Evolutionary conservation across 2,888 invertebrate genomes (phyloP).

Genomic region (Papilio demoleus): DNA sequence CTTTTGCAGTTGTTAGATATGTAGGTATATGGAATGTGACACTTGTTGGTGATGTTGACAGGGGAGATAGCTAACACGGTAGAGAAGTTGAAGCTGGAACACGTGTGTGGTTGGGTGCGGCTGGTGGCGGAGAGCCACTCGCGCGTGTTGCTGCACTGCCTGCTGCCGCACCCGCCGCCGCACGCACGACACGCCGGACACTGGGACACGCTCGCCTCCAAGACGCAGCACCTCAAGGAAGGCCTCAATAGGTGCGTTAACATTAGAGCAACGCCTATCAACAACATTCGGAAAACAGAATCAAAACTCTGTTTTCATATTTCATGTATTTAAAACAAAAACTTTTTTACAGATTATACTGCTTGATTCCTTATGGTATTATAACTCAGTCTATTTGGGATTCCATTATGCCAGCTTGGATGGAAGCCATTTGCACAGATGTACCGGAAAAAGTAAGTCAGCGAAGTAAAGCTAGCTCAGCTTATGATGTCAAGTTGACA

Average conservation of each 20-base stretch:
- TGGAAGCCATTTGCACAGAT: constrained; percentile 97
- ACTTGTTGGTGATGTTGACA: constrained; percentile 46
- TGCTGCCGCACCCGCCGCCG: constrained; percentile 98
- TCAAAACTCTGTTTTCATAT: not conserved
- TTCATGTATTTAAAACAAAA: not conserved
- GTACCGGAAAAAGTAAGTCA: constrained; percentile 90
- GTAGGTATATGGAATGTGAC: too few species aligned
- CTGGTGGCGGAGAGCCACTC: constrained; percentile 93
- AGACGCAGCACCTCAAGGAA: constrained; percentile 96
- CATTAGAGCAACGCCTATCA: not conserved
- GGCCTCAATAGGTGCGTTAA: constrained; percentile 88
- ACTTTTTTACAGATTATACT: constrained; percentile 88
- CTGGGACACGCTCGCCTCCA: constrained; percentile 95
- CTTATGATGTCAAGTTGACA: not conserved
- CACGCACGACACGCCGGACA: constrained; percentile 98
- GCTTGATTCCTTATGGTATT: constrained; percentile 98
- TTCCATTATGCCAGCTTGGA: constrained; percentile 99
- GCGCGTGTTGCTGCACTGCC: constrained; percentile 94
- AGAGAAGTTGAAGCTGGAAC: constrained; percentile 95
- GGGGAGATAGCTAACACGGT: constrained; percentile 93
- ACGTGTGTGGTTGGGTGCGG: constrained; percentile 95
- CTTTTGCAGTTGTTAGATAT: too few species aligned
- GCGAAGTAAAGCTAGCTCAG: not conserved
- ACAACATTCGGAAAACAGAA: not conserved
- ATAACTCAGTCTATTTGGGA: constrained; percentile 99